Evolutionary conservation across 2,113 vertebrate genomes (phyloP).

Genomic region (Daphoenositta chrysoptera): DNA sequence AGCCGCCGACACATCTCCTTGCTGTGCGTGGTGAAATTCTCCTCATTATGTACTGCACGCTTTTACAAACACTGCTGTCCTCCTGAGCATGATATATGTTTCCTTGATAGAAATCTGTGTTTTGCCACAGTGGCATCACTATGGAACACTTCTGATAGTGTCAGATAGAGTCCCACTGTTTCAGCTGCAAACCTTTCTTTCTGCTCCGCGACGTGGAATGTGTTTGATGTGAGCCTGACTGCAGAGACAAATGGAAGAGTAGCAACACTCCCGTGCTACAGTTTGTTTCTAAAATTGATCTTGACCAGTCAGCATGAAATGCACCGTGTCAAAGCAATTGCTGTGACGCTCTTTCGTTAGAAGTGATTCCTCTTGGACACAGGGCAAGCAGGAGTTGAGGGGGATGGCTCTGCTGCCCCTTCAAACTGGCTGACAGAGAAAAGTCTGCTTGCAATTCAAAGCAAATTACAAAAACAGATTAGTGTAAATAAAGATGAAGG

Average conservation of each 20-base stretch:
- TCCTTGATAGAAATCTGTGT: background rate
- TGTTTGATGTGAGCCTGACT: background rate
- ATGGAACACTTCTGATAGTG: background rate
- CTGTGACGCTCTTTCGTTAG: background rate
- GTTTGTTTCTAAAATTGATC: slow-evolving; percentile 15
- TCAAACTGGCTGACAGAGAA: background rate
- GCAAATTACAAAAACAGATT: background rate
- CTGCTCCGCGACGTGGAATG: rapidly evolving
- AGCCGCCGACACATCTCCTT: background rate
- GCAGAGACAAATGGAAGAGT: background rate
- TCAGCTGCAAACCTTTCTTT: background rate
- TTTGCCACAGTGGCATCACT: background rate
- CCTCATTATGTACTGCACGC: background rate
- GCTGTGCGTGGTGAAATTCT: background rate
- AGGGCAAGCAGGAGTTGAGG: background rate
- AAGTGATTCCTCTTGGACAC: background rate
- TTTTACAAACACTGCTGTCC: background rate
- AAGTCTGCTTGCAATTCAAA: background rate
- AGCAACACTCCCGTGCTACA: background rate
- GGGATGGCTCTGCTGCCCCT: background rate
- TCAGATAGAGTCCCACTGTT: background rate
- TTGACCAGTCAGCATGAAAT: slow-evolving; percentile 13
- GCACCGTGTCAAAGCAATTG: background rate
- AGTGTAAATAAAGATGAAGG: slow-evolving; percentile 16
- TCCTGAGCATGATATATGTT: background rate